These are phyloP conservation scores for Agonum fuliginosum DNA, from an alignment of 2,888 invertebrate species.

Conservation along the genomic window DNA sequence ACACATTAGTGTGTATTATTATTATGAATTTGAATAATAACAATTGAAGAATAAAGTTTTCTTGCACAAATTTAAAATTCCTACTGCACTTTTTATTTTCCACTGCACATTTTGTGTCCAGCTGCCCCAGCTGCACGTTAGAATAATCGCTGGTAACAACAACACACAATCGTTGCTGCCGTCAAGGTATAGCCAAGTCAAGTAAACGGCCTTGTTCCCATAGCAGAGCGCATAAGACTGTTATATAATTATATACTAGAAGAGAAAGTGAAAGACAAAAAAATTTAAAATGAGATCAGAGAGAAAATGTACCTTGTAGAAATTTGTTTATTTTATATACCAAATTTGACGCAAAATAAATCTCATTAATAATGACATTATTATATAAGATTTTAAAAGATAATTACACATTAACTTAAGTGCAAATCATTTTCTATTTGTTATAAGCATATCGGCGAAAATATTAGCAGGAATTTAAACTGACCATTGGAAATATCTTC, in stretches of 20 bases:
- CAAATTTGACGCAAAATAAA: not conserved
- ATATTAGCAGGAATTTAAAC: too few relatives aligned
- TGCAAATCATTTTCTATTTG: not conserved
- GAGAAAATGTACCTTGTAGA: slow-evolving; percentile 37
- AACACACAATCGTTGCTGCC: not conserved
- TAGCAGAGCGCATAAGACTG: slow-evolving; percentile 29
- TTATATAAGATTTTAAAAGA: not conserved
- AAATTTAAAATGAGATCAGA: slow-evolving; percentile 47
- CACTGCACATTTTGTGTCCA: not conserved
- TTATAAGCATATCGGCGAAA: too few relatives aligned
- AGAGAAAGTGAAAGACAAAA: slow-evolving; percentile 56
- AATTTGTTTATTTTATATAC: slow-evolving; percentile 36
- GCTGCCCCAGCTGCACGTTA: not conserved
- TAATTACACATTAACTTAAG: not conserved
- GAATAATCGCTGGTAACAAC: not conserved
- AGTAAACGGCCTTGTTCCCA: slow-evolving; percentile 54
- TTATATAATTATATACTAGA: slow-evolving; percentile 55
- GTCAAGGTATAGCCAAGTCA: slow-evolving; percentile 19
- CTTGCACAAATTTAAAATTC: too few relatives aligned
- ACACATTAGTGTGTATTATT: too few relatives aligned
- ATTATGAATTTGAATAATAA: too few relatives aligned
- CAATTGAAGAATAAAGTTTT: too few relatives aligned
- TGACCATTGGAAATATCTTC: too few relatives aligned
- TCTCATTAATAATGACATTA: not conserved
- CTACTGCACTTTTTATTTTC: not conserved